Evolutionary conservation across 2,113 vertebrate genomes (phyloP).

Genomic region (Zosterops pallidus): DNA sequence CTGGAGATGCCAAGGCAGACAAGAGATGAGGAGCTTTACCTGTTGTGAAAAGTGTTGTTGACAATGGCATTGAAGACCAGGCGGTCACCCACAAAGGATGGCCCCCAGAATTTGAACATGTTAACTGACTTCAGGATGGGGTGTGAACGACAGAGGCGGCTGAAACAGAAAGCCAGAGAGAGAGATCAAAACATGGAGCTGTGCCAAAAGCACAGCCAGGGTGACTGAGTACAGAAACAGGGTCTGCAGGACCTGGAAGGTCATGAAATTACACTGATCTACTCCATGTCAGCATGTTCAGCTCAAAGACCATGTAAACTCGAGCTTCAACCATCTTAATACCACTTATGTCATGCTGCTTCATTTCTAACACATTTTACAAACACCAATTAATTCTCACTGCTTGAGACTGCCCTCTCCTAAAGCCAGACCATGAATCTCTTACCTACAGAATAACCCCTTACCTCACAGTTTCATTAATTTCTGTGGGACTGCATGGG

Average conservation of each 20-base stretch:
- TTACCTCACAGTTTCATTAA: background rate
- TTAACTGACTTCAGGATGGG: conserved; percentile 75
- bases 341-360: background rate
- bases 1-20: background rate
- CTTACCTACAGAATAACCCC: background rate
- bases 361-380: background rate
- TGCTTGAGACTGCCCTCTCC: background rate
- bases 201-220: background rate
- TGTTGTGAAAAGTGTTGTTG: conserved; percentile 80
- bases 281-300: background rate
- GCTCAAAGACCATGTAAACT: background rate
- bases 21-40: conserved; percentile 34
- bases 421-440: background rate
- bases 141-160: conserved; percentile 68
- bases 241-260: background rate
- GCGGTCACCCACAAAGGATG: conserved; percentile 77
- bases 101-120: conserved; percentile 83
- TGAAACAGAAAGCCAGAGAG: conserved; percentile 10
- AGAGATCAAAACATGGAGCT: background rate
- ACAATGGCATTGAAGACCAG: conserved; percentile 80
- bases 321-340: background rate
- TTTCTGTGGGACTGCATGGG: background rate
- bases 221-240: background rate
- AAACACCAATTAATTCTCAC: conserved; percentile 8
- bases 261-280: background rate